These are phyloP conservation scores for Papilio aristodemus DNA, from an alignment of 1,140 invertebrate genomes.

Conservation along the genomic window DNA sequence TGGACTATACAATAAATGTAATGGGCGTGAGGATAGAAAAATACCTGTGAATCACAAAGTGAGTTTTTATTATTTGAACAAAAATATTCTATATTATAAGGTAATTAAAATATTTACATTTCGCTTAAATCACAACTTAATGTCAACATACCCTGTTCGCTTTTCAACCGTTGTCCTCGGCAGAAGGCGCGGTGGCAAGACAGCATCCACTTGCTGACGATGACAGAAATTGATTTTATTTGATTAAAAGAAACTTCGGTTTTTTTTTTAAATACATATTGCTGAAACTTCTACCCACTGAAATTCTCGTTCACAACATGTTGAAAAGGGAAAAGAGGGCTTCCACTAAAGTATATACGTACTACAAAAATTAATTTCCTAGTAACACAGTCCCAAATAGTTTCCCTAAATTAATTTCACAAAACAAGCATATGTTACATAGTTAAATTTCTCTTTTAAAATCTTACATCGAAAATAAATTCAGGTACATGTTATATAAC, in stretches of 20 bases:
- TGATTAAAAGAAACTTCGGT: slow-evolving; percentile 35
- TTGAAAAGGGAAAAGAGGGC: slow-evolving; percentile 76
- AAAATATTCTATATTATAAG: slow-evolving; percentile 73
- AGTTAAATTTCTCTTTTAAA: slow-evolving; percentile 35
- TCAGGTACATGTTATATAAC: slow-evolving; percentile 64
- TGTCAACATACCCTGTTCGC: slow-evolving; percentile 76
- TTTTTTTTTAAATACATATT: slow-evolving; percentile 34
- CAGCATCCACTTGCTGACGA: slow-evolving; percentile 5
- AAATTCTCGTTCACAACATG: slow-evolving; percentile 62
- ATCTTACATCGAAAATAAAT: slow-evolving; percentile 42
- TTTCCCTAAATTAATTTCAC: slow-evolving; percentile 57
- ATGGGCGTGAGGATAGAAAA: too few species aligned
- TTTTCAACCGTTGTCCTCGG: slow-evolving; percentile 76
- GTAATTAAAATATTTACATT: slow-evolving; percentile 78
- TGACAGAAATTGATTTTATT: not conserved
- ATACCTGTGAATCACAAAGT: slow-evolving; percentile 66
- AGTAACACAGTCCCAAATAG: slow-evolving; percentile 76
- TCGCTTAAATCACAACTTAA: slow-evolving; percentile 72
- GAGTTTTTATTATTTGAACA: slow-evolving; percentile 79
- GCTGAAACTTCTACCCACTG: slow-evolving; percentile 34
- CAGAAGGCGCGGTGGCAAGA: slow-evolving; percentile 44
- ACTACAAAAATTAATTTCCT: slow-evolving; percentile 71
- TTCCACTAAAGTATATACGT: slow-evolving; percentile 55
- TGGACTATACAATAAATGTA: too few species aligned
- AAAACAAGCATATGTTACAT: slow-evolving; percentile 34